Percentiles rank a stretch among this genome's conserved stretches.
These are phyloP conservation scores for Bombus soroeensis DNA, from an alignment of 1,140 invertebrate species.

Conservation along the genomic window DNA sequence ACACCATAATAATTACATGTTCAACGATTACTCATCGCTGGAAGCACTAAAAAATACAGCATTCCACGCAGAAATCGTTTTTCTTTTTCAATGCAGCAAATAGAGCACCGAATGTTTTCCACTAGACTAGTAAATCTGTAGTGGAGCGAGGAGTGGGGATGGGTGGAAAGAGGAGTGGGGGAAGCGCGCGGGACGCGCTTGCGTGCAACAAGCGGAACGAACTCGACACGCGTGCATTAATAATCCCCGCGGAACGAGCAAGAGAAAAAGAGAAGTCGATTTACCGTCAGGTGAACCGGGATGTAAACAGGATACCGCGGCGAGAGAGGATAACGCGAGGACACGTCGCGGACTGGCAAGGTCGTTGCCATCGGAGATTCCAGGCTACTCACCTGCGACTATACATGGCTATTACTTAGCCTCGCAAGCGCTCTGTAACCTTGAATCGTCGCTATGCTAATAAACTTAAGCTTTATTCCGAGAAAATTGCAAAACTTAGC, in stretches of 20 bases:
- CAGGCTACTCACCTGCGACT: slow-evolving; percentile 43
- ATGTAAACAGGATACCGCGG: slow-evolving; percentile 55
- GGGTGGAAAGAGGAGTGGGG: background rate
- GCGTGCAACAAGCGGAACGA: slow-evolving; percentile 35
- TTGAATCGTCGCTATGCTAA: background rate
- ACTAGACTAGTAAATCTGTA: background rate
- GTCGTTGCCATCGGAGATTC: slow-evolving; percentile 49
- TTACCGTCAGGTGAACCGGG: slow-evolving; percentile 59
- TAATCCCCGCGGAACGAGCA: slow-evolving; percentile 19
- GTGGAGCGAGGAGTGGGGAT: background rate
- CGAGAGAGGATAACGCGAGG: slow-evolving; percentile 49
- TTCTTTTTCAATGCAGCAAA: background rate
- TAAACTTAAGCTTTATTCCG: background rate
- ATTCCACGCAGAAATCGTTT: background rate
- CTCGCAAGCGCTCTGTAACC: background rate
- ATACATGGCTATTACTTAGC: background rate
- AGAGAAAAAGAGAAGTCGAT: slow-evolving; percentile 48
- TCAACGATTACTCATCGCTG: background rate
- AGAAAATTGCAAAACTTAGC: background rate
- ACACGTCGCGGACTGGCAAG: slow-evolving; percentile 48
- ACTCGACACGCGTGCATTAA: slow-evolving; percentile 46
- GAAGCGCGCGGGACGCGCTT: background rate
- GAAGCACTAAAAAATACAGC: too few relatives aligned
- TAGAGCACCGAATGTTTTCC: slow-evolving; percentile 10
- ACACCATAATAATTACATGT: background rate